Evolutionary conservation across 2,888 invertebrate genomes (phyloP).

Genomic region (Drosophila infuscata): DNA sequence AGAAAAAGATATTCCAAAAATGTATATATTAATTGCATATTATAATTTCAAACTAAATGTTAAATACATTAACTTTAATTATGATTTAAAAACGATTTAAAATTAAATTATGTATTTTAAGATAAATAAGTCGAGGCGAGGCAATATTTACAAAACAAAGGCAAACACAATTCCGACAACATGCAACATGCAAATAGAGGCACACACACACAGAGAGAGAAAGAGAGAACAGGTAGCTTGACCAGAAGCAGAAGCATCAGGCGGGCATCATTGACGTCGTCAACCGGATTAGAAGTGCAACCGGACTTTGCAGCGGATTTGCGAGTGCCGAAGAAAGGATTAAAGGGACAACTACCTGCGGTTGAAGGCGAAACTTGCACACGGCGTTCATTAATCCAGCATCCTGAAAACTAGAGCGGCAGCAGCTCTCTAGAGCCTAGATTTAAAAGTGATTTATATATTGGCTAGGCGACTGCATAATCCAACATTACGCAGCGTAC

Average conservation of each 20-base stretch:
- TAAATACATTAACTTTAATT: background rate
- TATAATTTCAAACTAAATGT: background rate
- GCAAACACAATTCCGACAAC: slow-evolving; percentile 48
- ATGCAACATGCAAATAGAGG: slow-evolving; percentile 64
- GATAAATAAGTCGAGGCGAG: slow-evolving; percentile 19
- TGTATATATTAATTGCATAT: accelerated
- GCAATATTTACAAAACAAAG: slow-evolving; percentile 73
- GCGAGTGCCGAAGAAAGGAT: slow-evolving; percentile 67
- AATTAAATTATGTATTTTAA: background rate
- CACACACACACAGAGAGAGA: slow-evolving; percentile 3
- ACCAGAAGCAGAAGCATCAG: slow-evolving; percentile 17
- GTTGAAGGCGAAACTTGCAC: slow-evolving; percentile 5
- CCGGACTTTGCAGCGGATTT: slow-evolving; percentile 72
- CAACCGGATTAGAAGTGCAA: slow-evolving; percentile 74
- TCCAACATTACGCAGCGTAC: slow-evolving; percentile 72
- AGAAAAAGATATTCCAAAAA: background rate
- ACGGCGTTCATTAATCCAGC: slow-evolving; percentile 66
- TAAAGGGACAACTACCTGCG: slow-evolving; percentile 66
- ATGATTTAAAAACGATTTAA: background rate
- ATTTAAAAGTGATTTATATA: slow-evolving; percentile 67
- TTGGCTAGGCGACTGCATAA: slow-evolving; percentile 54
- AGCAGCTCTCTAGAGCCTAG: slow-evolving; percentile 4
- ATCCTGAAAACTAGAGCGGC: slow-evolving; percentile 62
- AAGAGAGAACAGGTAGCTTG: slow-evolving; percentile 26
- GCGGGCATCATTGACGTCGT: slow-evolving; percentile 56